A percentile compares a stretch with the other conserved stretches of the same genome.
Conservation (phyloP, 2,797 vertebrate species). For the Trachurus trachurus region DNA sequence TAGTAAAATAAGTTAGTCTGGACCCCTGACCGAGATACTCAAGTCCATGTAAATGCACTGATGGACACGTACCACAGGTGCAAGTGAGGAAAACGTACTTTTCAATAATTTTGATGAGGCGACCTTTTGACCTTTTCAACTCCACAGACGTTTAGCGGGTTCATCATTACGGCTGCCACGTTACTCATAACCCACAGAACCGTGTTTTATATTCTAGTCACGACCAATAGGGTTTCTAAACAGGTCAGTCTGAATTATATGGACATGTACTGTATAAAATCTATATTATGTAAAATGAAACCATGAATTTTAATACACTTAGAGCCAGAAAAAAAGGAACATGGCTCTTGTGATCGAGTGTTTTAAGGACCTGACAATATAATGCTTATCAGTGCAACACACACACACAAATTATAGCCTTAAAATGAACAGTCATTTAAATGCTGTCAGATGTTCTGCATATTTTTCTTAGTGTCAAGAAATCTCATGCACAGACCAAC, state of each 20-base stretch:
- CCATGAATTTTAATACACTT: not conserved
- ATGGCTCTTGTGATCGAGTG: not conserved
- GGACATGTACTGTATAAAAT: not conserved
- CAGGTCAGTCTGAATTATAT: not conserved
- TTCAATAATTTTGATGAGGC: not conserved
- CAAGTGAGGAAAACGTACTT: not conserved
- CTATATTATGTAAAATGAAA: not conserved
- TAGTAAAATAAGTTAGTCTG: too few species aligned
- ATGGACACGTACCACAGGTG: not conserved
- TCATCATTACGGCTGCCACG: not conserved
- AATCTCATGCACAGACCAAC: too few species aligned
- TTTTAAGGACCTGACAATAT: too few species aligned
- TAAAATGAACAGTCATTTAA: too few species aligned
- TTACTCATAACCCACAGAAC: not conserved
- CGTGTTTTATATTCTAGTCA: not conserved
- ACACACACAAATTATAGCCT: too few species aligned
- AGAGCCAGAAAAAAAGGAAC: not conserved
- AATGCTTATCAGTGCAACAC: too few species aligned
- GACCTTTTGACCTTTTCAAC: constrained; percentile 11
- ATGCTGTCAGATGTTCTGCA: too few species aligned
- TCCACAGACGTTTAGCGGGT: not conserved
- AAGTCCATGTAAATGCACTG: too few species aligned
- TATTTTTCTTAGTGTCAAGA: too few species aligned
- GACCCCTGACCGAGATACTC: too few species aligned
- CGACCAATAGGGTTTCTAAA: not conserved